These are phyloP conservation scores for Charanyca ferruginea DNA, from an alignment of 2,888 invertebrate genomes.

Conservation along the genomic window DNA sequence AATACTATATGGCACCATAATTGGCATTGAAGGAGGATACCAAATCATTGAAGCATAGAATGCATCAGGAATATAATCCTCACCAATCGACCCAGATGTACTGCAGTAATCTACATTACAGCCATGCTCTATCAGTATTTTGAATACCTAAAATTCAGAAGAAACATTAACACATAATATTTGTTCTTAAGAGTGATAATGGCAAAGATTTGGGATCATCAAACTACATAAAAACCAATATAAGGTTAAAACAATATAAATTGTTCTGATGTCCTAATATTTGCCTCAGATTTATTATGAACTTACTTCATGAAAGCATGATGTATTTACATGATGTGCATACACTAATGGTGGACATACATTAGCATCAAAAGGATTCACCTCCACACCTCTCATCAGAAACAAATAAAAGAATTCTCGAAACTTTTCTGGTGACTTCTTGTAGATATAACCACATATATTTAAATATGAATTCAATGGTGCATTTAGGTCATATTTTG, in stretches of 20 bases:
- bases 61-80: conserved; percentile 80
- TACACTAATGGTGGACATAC: conserved; percentile 88
- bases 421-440: conserved; percentile 79
- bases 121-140: conserved; percentile 81
- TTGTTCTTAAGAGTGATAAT: background rate
- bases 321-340: conserved; percentile 79
- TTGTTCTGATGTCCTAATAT: conserved; percentile 5
- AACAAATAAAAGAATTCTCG: conserved; percentile 82
- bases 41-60: conserved; percentile 81
- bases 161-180: conserved; percentile 15
- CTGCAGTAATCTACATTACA: conserved; percentile 87
- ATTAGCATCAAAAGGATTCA: conserved; percentile 78
- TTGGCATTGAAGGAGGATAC: conserved; percentile 75
- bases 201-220: conserved; percentile 8
- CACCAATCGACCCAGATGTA: conserved; percentile 55
- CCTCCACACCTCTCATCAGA: conserved; percentile 82
- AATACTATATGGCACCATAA: conserved; percentile 83
- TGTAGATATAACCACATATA: conserved; percentile 86
- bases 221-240: background rate
- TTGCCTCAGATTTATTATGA: background rate
- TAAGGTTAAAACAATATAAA: background rate
- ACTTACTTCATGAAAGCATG: conserved; percentile 84
- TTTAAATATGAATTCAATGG: conserved; percentile 84
- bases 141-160: conserved; percentile 79
- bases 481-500: conserved; percentile 78